Conservation (phyloP, 2,797 vertebrate genomes). For the Pelochelys cantorii region DNA sequence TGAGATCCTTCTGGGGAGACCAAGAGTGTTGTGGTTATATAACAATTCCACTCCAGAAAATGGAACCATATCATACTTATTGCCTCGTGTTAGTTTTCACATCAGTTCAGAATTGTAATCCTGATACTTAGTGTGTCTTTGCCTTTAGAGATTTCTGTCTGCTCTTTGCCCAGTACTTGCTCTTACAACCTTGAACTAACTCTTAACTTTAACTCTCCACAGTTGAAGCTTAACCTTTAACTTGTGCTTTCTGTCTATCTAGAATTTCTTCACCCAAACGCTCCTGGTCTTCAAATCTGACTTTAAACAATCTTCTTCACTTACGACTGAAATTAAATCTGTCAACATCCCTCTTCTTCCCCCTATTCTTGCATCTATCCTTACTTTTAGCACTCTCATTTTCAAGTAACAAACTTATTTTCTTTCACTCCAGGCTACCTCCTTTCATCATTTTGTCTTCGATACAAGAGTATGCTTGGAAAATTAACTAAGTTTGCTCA, state of each 20-base stretch:
- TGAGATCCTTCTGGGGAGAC: background rate
- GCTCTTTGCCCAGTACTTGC: background rate
- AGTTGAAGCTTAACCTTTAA: background rate
- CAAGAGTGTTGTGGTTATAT: background rate
- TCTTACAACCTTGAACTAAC: background rate
- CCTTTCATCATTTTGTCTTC: background rate
- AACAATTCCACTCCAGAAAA: background rate
- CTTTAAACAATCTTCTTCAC: background rate
- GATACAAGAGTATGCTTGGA: background rate
- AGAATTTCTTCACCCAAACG: background rate
- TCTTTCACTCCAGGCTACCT: background rate
- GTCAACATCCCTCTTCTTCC: background rate
- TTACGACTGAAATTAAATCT: background rate
- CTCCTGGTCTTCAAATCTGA: background rate
- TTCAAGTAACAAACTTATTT: background rate
- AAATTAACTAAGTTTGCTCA: background rate
- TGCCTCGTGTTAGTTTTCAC: background rate
- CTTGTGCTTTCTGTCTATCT: background rate
- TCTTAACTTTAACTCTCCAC: background rate
- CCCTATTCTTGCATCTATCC: background rate
- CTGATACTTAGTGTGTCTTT: background rate
- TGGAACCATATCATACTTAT: background rate
- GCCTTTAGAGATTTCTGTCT: background rate
- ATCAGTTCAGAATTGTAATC: background rate
- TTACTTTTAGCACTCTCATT: background rate